A percentile compares a stretch with the other conserved stretches of the same genome.
phyloP scores from a whole-genome alignment of 2,888 invertebrate genomes.

The Serrognathus titanus region DNA sequence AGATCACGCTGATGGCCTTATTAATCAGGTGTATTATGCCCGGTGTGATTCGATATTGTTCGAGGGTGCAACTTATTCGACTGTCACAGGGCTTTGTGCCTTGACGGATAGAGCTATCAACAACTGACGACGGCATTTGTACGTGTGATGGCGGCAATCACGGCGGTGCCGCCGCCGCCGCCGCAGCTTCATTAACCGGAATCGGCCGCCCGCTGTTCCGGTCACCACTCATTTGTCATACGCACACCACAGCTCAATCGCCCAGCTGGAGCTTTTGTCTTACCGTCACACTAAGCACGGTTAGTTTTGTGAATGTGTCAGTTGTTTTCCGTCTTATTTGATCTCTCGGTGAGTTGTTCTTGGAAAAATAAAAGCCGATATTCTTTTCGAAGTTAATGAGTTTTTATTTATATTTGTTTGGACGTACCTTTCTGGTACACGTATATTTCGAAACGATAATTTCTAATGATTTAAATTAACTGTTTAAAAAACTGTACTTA shows the following conservation, averaged over 20 bases:
- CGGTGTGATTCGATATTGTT: constrained; percentile 39
- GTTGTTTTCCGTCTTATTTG: constrained; percentile 6
- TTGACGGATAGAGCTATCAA: constrained; percentile 47
- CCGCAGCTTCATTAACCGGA: constrained; percentile 42
- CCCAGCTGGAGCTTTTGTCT: constrained; percentile 30
- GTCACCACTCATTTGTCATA: constrained; percentile 47
- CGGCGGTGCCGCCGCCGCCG: constrained; percentile 29
- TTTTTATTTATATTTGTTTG: no score
- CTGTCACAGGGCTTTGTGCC: constrained; percentile 40
- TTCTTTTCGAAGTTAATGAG: no score
- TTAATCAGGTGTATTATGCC: constrained; percentile 39
- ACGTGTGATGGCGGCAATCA: constrained; percentile 40
- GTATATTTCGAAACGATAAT: no score
- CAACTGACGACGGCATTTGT: constrained; percentile 45
- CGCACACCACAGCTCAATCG: constrained; percentile 33
- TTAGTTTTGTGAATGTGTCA: constrained; percentile 4
- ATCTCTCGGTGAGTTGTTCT: neutral
- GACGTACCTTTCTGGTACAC: no score
- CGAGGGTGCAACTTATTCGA: constrained; percentile 35
- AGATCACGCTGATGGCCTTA: constrained; percentile 29
- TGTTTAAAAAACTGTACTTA: no score
- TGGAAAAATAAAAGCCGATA: no score
- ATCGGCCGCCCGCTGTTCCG: constrained; percentile 40
- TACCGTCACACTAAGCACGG: constrained; percentile 10
- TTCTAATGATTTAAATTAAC: no score